These are phyloP conservation scores for Scarus forsteni DNA, from an alignment of 2,797 vertebrate species.

Conservation along the genomic window DNA sequence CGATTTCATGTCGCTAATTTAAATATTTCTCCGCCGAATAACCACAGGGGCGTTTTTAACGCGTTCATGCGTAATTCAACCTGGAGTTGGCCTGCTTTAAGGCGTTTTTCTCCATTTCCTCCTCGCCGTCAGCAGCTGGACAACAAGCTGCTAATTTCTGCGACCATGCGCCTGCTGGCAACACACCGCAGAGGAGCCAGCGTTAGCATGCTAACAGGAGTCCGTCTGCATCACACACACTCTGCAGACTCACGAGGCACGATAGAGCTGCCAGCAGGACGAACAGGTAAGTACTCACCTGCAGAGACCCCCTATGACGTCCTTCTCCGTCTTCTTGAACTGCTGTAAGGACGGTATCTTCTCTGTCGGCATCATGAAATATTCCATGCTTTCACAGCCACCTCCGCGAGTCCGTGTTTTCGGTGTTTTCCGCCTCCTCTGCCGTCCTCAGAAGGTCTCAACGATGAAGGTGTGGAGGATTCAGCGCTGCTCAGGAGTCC, in stretches of 20 bases:
- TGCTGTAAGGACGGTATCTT: constrained; percentile 92
- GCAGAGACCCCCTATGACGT: constrained; percentile 94
- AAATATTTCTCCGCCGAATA: constrained; percentile 27
- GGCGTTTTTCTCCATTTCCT: rapidly evolving
- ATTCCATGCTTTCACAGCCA: constrained; percentile 90
- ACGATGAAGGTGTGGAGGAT: not conserved
- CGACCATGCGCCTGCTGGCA: constrained; percentile 56
- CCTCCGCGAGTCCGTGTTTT: constrained; percentile 61
- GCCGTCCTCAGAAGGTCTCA: constrained; percentile 25
- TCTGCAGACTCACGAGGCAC: constrained; percentile 39
- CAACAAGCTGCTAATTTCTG: constrained; percentile 43
- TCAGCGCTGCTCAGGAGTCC: not conserved
- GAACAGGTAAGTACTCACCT: constrained; percentile 82
- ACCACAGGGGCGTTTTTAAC: not conserved
- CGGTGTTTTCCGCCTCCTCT: constrained; percentile 42
- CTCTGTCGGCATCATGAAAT: constrained; percentile 95
- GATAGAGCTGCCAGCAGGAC: not conserved
- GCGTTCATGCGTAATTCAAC: rapidly evolving
- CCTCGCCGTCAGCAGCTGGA: not conserved
- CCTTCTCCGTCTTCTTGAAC: constrained; percentile 95
- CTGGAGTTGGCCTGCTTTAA: rapidly evolving
- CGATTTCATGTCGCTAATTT: constrained; percentile 54
- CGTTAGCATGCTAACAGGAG: constrained; percentile 65
- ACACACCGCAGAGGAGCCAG: constrained; percentile 44
- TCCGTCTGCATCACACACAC: constrained; percentile 41